Evolutionary conservation across 1,140 invertebrate genomes (phyloP).

Genomic region (Brachionus asplanchnoidis): DNA sequence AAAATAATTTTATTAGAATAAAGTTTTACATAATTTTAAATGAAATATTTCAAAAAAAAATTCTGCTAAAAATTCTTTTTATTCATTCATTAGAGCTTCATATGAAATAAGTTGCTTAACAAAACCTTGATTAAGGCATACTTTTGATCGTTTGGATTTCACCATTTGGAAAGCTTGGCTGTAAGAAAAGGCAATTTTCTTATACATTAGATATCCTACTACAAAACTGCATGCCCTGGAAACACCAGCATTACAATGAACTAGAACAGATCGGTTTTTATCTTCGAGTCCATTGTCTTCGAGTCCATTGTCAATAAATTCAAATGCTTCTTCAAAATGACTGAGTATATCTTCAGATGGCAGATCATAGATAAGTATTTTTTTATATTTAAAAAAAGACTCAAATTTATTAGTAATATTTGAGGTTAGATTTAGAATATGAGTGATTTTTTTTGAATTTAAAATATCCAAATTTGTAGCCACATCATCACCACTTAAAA

Average conservation of each 20-base stretch:
- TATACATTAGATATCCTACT: constrained; percentile 51
- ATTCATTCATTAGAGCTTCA: neutral
- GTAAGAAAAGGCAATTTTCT: neutral
- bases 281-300: neutral
- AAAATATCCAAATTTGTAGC: neutral
- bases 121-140: constrained; percentile 45
- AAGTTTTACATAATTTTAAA: constrained; percentile 15
- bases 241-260: constrained; percentile 54
- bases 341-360: neutral
- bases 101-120: constrained; percentile 43
- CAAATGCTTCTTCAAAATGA: neutral
- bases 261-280: constrained; percentile 45
- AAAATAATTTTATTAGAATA: neutral
- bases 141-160: constrained; percentile 40
- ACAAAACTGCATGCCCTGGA: constrained; percentile 50
- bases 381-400: neutral
- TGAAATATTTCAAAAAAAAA: constrained; percentile 35
- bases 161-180: constrained; percentile 44
- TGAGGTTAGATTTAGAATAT: constrained; percentile 4
- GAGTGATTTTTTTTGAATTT: constrained; percentile 16
- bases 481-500: neutral
- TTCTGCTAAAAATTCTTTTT: neutral
- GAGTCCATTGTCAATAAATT: neutral
- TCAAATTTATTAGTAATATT: constrained; percentile 2
- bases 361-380: constrained; percentile 1